A percentile compares a stretch with the other conserved stretches of the same genome.
Conservation (phyloP, 2,797 vertebrate genomes). For the Pantherophis alleghaniensis region DNA sequence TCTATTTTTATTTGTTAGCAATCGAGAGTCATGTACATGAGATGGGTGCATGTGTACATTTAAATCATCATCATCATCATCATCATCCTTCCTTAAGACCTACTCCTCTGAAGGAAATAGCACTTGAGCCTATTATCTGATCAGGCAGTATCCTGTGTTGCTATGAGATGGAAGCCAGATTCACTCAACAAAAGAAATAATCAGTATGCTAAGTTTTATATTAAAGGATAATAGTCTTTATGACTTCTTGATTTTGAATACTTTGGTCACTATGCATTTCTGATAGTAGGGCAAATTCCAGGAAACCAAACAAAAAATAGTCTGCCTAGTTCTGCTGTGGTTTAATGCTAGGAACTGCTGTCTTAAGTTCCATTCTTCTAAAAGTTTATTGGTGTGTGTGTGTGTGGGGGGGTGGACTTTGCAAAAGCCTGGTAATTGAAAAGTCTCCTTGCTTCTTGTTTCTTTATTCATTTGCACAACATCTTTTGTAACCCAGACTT, state of each 20-base stretch:
- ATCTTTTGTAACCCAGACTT: background rate
- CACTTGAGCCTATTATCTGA: background rate
- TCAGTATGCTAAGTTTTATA: background rate
- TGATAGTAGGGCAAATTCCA: background rate
- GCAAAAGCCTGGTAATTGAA: background rate
- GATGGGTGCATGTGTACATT: background rate
- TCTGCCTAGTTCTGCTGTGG: background rate
- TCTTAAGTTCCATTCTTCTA: background rate
- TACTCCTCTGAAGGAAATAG: background rate
- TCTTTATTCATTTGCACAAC: background rate
- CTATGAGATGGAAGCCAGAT: background rate
- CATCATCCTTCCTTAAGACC: background rate
- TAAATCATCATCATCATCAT: background rate
- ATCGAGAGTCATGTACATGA: background rate
- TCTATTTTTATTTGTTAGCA: background rate
- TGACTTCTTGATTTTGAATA: background rate
- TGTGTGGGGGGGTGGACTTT: background rate
- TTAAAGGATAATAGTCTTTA: background rate
- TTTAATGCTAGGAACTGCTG: background rate
- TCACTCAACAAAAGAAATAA: background rate
- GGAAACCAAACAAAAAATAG: background rate
- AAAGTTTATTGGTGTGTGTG: background rate
- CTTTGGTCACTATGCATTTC: background rate
- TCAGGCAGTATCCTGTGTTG: background rate
- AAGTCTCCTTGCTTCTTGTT: background rate